These are phyloP conservation scores for Exaiptasia diaphana DNA, from an alignment of 64 coral and sea anemone genomes.

Conservation along the genomic window DNA sequence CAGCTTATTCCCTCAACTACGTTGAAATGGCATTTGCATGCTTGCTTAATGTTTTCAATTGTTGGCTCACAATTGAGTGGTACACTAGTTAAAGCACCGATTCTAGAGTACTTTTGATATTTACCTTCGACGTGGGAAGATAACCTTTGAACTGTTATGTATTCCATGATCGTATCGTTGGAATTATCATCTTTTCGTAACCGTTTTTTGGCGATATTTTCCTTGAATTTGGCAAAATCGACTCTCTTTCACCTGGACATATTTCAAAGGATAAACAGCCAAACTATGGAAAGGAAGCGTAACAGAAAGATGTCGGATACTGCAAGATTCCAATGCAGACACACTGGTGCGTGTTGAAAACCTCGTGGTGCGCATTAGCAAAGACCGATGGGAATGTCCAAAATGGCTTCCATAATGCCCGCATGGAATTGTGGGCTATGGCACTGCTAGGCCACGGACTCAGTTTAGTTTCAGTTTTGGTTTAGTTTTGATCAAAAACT, in stretches of 20 bases:
- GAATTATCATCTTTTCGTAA: not conserved
- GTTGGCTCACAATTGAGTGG: constrained; percentile 37
- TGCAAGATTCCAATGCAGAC: no score
- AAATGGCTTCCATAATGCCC: not conserved
- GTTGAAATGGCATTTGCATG: constrained; percentile 45
- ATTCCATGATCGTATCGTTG: not conserved
- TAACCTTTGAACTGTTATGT: constrained; percentile 17
- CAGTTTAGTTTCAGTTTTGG: not conserved
- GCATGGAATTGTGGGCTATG: constrained; percentile 6
- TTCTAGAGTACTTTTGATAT: constrained; percentile 4
- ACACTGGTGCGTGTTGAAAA: not conserved
- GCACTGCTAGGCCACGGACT: constrained; percentile 15
- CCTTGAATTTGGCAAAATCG: no score
- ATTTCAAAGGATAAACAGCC: no score
- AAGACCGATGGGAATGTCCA: not conserved
- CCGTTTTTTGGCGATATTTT: no score
- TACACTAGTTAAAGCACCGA: constrained; percentile 34
- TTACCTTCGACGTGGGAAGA: constrained; percentile 22
- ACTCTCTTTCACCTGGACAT: no score
- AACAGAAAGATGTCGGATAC: no score
- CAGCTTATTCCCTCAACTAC: constrained; percentile 24
- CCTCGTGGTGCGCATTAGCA: not conserved
- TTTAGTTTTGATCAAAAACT: not conserved
- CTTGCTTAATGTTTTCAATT: constrained; percentile 52
- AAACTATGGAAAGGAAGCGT: no score